phyloP scores from a whole-genome alignment of 1,140 invertebrate genomes.

The Drosophila saltans region DNA sequence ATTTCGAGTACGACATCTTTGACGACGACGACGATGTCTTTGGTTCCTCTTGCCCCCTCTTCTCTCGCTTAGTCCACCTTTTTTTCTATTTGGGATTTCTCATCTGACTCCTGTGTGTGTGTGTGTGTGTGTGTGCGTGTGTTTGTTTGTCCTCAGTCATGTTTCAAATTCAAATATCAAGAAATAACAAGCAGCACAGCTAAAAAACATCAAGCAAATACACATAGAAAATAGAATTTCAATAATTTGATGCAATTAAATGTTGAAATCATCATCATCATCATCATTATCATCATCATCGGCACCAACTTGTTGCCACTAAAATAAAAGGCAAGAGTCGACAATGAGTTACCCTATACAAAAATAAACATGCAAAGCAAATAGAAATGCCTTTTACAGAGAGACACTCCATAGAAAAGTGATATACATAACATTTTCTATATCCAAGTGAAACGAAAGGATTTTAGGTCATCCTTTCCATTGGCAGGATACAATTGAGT shows the following conservation, averaged over 20 bases:
- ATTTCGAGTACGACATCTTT: constrained; percentile 19
- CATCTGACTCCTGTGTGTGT: constrained; percentile 1
- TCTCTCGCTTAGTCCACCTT: constrained; percentile 18
- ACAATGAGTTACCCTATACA: not conserved
- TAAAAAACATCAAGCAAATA: constrained; percentile 12
- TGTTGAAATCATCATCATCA: not conserved
- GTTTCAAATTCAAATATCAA: constrained; percentile 48
- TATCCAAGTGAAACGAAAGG: too few relatives aligned
- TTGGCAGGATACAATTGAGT: too few relatives aligned
- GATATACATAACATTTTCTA: too few relatives aligned
- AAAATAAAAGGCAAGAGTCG: not conserved
- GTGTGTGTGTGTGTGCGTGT: constrained; percentile 5
- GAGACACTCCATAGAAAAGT: too few relatives aligned
- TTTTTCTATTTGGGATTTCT: constrained; percentile 32
- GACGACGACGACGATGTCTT: constrained; percentile 24
- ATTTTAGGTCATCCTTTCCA: too few relatives aligned
- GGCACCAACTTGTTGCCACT: constrained; percentile 1
- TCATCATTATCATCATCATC: not conserved
- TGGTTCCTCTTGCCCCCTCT: not conserved
- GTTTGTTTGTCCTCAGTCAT: constrained; percentile 35
- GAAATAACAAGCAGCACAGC: constrained; percentile 3
- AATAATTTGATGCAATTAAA: constrained; percentile 19
- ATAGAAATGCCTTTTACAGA: too few relatives aligned
- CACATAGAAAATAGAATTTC: constrained; percentile 16
- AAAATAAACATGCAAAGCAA: too few relatives aligned